Evolutionary conservation across 2,113 vertebrate genomes (phyloP), one percentile per base, ranked within the genome.

Genomic region (Cygnus atratus): DNA sequence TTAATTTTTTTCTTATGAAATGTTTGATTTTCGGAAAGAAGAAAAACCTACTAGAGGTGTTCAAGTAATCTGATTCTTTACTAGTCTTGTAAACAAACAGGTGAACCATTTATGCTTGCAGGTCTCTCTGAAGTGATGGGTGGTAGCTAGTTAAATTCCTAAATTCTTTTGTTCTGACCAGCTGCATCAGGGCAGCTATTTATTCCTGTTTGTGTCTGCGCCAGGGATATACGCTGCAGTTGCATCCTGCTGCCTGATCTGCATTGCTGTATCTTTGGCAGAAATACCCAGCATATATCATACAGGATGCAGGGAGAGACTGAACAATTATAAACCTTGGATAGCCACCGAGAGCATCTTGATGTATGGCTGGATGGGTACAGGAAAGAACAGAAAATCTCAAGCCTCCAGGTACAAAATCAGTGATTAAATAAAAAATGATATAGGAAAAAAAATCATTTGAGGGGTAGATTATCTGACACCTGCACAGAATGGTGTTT

Each of bases 171-270:
- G 67, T 80, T 61, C 83, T 57, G 57, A 19, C 12, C 44, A 39
- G 67, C 87, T 59, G 57, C 86, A 77, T 28, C 25, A 16, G 73
- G 46, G 73, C 84, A 80, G 82, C 46, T 73, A 3, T 52, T 80
- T 59, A 19, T 19, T 59, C 33, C 85, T 86, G 50, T 11, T 37
- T 14, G 3, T 22, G 79, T 19, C 86, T 90, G 88, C 72, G 58
- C 28, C 75, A 57, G 83, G 75, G 76, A 88, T 25, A 26, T 68
- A 17, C 26, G 13, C 65, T 86, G 93, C 92, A 93, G 87, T 22
- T 88, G 78, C 54, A 88, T 88, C 90, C 94, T 24, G 25, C 78
- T 87, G 95, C 93, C 90, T 97, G 41, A 81, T 63, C 93, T 88
- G 82, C 93, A 95, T 35, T 93, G 93, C 91, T 15, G 46, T 17